Evolutionary conservation across 2,797 vertebrate genomes (phyloP).

Genomic region (Bucorvus abyssinicus): DNA sequence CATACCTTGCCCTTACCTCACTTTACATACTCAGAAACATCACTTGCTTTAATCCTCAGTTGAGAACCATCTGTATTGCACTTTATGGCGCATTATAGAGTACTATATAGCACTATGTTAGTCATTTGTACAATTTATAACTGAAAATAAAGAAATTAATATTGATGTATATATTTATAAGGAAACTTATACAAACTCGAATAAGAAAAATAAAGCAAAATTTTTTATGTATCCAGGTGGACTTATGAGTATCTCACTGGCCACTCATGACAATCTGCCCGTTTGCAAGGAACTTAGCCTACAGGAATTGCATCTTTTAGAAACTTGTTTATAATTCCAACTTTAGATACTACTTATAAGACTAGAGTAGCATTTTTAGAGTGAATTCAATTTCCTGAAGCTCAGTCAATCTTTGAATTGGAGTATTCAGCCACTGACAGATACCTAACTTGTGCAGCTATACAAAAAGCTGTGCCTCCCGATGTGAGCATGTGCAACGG

Average conservation of each 20-base stretch:
- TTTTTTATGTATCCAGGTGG: background rate
- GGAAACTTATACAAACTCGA: background rate
- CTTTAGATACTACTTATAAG: background rate
- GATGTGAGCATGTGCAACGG: accelerated
- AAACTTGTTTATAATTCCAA: background rate
- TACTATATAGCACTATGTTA: background rate
- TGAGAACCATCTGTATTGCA: background rate
- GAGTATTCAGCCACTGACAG: background rate
- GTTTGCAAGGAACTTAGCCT: background rate
- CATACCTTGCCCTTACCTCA: background rate
- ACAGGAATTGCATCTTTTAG: background rate
- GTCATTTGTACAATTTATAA: background rate
- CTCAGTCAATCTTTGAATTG: background rate
- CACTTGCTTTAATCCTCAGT: background rate
- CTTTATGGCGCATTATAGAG: background rate
- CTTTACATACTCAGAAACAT: background rate
- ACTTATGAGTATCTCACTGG: background rate
- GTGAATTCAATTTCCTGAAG: background rate
- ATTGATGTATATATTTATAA: background rate
- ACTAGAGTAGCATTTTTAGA: background rate
- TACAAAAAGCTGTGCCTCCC: background rate
- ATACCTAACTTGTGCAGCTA: background rate
- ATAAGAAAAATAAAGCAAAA: background rate
- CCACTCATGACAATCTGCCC: background rate
- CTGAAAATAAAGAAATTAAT: background rate